Percentiles rank a stretch among this genome's conserved stretches.
phyloP scores from a whole-genome alignment of 2,888 invertebrate genomes.

The Caenorhabditis zanzibari region DNA sequence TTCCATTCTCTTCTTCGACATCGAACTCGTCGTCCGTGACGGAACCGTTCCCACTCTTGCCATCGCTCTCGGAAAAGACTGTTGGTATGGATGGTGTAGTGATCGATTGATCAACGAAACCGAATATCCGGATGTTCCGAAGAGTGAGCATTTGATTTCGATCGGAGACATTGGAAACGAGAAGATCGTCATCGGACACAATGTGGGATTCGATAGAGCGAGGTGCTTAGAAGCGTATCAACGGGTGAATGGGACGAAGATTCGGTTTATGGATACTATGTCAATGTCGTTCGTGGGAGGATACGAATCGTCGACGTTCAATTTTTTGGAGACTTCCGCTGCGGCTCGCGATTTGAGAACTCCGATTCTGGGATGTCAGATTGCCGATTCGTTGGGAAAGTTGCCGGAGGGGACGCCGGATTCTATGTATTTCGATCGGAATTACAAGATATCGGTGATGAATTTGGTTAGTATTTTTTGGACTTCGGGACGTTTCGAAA shows the following conservation, averaged over 20 bases:
- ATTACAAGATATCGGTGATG: constrained; percentile 80
- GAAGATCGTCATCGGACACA: constrained; percentile 92
- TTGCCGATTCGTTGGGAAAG: constrained; percentile 72
- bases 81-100: constrained; percentile 98
- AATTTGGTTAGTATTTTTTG: constrained; percentile 82
- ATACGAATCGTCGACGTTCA: constrained; percentile 96
- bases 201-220: constrained; percentile 93
- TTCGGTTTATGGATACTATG: constrained; percentile 97
- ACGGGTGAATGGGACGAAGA: constrained; percentile 78
- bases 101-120: constrained; percentile 87
- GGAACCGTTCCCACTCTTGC: constrained; percentile 93
- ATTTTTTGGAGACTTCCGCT: constrained; percentile 94
- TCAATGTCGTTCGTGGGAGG: constrained; percentile 88
- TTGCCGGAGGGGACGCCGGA: constrained; percentile 67
- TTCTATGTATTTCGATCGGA: constrained; percentile 61
- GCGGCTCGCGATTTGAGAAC: constrained; percentile 86
- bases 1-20: constrained; percentile 92
- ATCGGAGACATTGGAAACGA: constrained; percentile 85
- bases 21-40: constrained; percentile 92
- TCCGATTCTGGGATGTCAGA: constrained; percentile 71
- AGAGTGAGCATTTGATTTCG: constrained; percentile 89
- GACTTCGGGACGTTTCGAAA: too few relatives aligned
- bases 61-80: constrained; percentile 90
- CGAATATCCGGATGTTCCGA: constrained; percentile 79
- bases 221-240: constrained; percentile 78